Percentiles rank a stretch among this genome's conserved stretches.
Conservation (phyloP, 2,797 vertebrate species). For the Rallus crepitans region DNA sequence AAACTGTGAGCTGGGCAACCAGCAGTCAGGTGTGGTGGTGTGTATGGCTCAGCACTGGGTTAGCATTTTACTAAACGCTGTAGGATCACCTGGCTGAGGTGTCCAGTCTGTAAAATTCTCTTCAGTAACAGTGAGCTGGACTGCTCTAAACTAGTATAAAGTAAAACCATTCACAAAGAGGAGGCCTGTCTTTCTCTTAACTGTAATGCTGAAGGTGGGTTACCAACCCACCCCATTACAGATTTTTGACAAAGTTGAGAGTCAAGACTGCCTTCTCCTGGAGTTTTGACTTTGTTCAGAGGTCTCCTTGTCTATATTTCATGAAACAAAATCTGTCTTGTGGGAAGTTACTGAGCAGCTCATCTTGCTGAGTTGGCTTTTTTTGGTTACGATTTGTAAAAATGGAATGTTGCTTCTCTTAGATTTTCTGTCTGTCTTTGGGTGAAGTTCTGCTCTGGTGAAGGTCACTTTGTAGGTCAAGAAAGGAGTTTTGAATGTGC, state of each 20-base stretch:
- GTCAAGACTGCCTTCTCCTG: neutral
- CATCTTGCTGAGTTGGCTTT: too few relatives aligned
- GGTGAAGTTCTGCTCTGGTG: neutral
- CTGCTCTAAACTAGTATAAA: neutral
- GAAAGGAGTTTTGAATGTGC: neutral
- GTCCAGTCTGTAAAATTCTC: neutral
- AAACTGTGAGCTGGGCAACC: neutral
- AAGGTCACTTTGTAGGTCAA: neutral
- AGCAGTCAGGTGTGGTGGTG: neutral
- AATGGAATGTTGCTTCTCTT: neutral
- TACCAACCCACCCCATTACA: neutral
- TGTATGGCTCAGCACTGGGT: neutral
- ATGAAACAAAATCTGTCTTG: neutral
- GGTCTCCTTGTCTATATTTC: neutral
- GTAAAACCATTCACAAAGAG: neutral
- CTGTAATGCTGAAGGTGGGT: neutral
- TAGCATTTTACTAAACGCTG: neutral
- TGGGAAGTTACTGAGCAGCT: neutral
- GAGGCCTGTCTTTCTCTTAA: neutral
- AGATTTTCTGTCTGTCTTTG: neutral
- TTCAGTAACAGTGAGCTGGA: accelerated
- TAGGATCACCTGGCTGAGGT: neutral
- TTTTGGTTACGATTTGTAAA: neutral
- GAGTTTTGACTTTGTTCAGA: neutral
- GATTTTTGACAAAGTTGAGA: neutral